A percentile compares a stretch with the other conserved stretches of the same genome.
Evolutionary conservation across 2,797 vertebrate species (phyloP).

Genomic region (Chlorospingus flavigularis): DNA sequence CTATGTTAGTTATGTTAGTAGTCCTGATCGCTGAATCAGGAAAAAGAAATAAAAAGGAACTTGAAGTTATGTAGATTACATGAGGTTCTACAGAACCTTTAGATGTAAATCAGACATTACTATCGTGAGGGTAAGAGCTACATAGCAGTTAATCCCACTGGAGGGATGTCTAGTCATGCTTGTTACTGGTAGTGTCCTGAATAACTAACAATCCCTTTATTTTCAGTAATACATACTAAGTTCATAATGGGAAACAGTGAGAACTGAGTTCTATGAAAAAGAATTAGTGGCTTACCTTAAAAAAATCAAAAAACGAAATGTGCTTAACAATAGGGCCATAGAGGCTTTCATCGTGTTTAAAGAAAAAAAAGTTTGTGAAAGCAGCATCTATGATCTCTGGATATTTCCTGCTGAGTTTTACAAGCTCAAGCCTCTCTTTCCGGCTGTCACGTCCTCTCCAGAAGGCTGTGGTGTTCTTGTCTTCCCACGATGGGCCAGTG

Average conservation of each 20-base stretch:
- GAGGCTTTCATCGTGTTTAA: conserved; percentile 91
- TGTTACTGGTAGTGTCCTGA: not conserved
- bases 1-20: conserved; percentile 67
- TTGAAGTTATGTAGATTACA: not conserved
- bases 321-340: conserved; percentile 96
- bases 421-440: conserved; percentile 92
- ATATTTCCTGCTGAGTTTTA: conserved; percentile 88
- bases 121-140: not conserved
- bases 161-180: not conserved
- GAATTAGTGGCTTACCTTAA: conserved; percentile 83
- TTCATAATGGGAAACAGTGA: not conserved
- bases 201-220: not conserved
- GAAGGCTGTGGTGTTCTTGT: conserved; percentile 90
- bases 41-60: conserved; percentile 52
- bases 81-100: conserved; percentile 10
- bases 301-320: conserved; percentile 98
- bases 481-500: conserved; percentile 87
- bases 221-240: not conserved
- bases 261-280: not conserved
- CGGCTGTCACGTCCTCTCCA: conserved; percentile 97
- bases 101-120: not conserved
- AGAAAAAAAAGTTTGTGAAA: conserved; percentile 99
- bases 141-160: not conserved
- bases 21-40: conserved; percentile 50
- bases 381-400: conserved; percentile 89